These are phyloP conservation scores for Phyto melanocephala DNA, from an alignment of 2,888 invertebrate genomes.

Conservation along the genomic window DNA sequence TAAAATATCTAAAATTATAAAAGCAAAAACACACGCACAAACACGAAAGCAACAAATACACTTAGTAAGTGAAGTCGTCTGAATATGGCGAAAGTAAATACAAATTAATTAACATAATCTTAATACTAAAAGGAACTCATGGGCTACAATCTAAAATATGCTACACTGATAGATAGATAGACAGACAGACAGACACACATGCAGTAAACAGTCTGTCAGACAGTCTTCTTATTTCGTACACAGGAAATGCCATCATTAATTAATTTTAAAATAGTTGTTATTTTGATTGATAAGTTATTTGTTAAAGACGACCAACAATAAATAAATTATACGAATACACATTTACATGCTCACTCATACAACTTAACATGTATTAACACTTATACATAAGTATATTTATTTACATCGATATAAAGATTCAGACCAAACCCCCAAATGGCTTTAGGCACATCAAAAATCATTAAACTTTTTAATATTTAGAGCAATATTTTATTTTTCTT, in stretches of 20 bases:
- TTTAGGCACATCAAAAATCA: conserved; percentile 47
- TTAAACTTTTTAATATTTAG: conserved; percentile 58
- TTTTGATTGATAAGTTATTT: conserved; percentile 66
- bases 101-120: not conserved
- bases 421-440: conserved; percentile 33
- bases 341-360: not conserved
- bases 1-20: not conserved
- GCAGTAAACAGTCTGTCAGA: not conserved
- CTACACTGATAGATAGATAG: not conserved
- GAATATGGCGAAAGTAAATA: not conserved
- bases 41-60: not conserved
- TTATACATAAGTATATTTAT: not conserved
- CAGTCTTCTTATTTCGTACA: conserved; percentile 29
- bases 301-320: conserved; percentile 44
- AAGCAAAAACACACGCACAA: not conserved
- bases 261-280: conserved; percentile 62
- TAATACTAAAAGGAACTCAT: not conserved
- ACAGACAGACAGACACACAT: conserved; percentile 12
- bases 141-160: not conserved
- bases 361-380: not conserved
- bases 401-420: conserved; percentile 6
- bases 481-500: conserved; percentile 31
- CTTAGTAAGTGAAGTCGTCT: conserved; percentile 4
- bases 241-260: conserved; percentile 65
- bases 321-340: conserved; percentile 20